phyloP scores from a whole-genome alignment of 2,888 invertebrate genomes.

The Xestia xanthographa region DNA sequence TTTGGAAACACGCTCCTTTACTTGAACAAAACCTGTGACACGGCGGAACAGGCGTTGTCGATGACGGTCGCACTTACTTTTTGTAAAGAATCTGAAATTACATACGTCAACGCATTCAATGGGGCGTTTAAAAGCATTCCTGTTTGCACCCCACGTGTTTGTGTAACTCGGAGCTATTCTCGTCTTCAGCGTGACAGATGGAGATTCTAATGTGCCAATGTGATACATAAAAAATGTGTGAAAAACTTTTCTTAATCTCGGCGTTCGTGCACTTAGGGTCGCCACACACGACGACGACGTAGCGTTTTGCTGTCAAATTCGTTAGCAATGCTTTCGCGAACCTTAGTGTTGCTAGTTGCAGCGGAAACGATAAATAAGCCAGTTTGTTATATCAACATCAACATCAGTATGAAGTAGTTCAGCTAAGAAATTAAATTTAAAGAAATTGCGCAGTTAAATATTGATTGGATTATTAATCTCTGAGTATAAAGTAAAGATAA shows the following conservation, averaged over 20 bases:
- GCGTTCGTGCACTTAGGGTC: slow-evolving; percentile 50
- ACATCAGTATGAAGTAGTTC: slow-evolving; percentile 44
- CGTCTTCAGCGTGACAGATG: slow-evolving; percentile 70
- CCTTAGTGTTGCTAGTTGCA: slow-evolving; percentile 10
- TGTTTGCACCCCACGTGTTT: slow-evolving; percentile 76
- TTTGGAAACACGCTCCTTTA: slow-evolving; percentile 66
- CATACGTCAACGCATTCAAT: slow-evolving; percentile 85
- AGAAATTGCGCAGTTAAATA: slow-evolving; percentile 30
- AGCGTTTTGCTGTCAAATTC: slow-evolving; percentile 42
- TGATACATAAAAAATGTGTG: slow-evolving; percentile 68
- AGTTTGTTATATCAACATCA: slow-evolving; percentile 38
- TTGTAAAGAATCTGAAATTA: slow-evolving; percentile 85
- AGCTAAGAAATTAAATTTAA: slow-evolving; percentile 31
- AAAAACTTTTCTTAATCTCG: slow-evolving; percentile 62
- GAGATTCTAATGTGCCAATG: slow-evolving; percentile 71
- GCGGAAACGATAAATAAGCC: slow-evolving; percentile 48
- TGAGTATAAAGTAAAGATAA: not conserved
- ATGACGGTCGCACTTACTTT: slow-evolving; percentile 77
- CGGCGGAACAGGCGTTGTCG: slow-evolving; percentile 63
- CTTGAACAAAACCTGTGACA: slow-evolving; percentile 67
- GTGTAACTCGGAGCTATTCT: slow-evolving; percentile 74
- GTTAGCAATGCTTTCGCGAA: slow-evolving; percentile 30
- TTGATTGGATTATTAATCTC: not conserved
- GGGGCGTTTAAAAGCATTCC: slow-evolving; percentile 84
- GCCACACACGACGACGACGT: slow-evolving; percentile 50